These are phyloP conservation scores for Samia ricini DNA, from an alignment of 1,140 invertebrate species.

Conservation along the genomic window DNA sequence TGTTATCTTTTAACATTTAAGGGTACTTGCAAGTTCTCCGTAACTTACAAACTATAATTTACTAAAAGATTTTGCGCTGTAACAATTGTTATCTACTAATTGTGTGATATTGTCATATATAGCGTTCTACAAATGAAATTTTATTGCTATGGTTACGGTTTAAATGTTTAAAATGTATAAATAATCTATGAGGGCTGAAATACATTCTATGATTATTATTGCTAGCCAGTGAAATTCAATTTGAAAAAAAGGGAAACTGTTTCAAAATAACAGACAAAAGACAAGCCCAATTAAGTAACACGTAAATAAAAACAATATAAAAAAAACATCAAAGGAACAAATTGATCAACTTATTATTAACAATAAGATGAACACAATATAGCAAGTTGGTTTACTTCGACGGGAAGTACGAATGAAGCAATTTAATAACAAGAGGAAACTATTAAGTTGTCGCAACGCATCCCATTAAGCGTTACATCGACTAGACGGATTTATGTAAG, in stretches of 20 bases:
- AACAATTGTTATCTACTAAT: too few relatives aligned
- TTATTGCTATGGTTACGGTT: too few relatives aligned
- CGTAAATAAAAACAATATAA: neutral
- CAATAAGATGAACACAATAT: neutral
- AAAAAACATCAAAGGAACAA: neutral
- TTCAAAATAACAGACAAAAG: neutral
- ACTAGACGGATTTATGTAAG: slow-evolving; percentile 59
- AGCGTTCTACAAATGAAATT: too few relatives aligned
- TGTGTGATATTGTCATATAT: too few relatives aligned
- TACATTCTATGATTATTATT: too few relatives aligned
- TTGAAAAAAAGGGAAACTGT: too few relatives aligned
- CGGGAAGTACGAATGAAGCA: slow-evolving; percentile 52
- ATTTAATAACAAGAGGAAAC: slow-evolving; percentile 58
- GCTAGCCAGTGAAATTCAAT: too few relatives aligned
- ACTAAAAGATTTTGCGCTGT: too few relatives aligned
- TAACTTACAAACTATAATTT: neutral
- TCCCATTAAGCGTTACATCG: slow-evolving; percentile 55
- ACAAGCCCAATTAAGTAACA: neutral
- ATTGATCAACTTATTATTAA: neutral
- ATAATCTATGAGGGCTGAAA: too few relatives aligned
- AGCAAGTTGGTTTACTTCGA: slow-evolving; percentile 3
- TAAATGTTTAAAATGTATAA: too few relatives aligned
- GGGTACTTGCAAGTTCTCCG: neutral
- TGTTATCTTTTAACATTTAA: neutral
- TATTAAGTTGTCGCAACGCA: slow-evolving; percentile 64